Percentiles rank a stretch among this genome's conserved stretches.
Evolutionary conservation across 2,888 invertebrate species (phyloP).

Genomic region (Asteroscopus sphinx): DNA sequence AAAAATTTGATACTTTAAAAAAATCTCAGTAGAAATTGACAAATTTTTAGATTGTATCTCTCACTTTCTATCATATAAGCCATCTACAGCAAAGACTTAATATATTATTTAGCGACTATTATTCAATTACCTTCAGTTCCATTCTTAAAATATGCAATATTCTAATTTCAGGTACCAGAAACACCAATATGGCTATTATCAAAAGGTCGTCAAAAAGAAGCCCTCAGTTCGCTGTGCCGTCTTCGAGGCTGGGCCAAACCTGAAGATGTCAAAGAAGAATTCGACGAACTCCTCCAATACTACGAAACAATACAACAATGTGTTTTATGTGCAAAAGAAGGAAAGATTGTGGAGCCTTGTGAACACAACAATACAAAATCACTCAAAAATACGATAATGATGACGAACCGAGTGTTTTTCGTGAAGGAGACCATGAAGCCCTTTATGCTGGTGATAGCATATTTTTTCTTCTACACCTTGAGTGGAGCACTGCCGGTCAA

Average conservation of each 20-base stretch:
- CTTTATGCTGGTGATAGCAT: constrained; percentile 84
- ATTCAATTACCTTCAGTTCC: too few relatives aligned
- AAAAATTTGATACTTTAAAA: neutral
- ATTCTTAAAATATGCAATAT: too few relatives aligned
- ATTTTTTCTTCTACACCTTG: constrained; percentile 88
- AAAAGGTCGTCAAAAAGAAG: constrained; percentile 88
- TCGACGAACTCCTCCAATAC: constrained; percentile 83
- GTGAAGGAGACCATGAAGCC: constrained; percentile 88
- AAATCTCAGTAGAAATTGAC: neutral
- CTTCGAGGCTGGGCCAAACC: constrained; percentile 89
- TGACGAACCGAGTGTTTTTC: constrained; percentile 78
- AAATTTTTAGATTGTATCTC: too few relatives aligned
- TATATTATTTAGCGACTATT: too few relatives aligned
- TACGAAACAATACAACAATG: constrained; percentile 77
- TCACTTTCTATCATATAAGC: too few relatives aligned
- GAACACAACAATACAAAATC: constrained; percentile 69
- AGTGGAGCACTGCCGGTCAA: constrained; percentile 86
- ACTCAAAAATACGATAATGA: constrained; percentile 67
- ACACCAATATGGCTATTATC: constrained; percentile 91
- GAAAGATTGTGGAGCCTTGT: constrained; percentile 66
- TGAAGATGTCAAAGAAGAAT: constrained; percentile 86
- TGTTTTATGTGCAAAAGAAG: constrained; percentile 75
- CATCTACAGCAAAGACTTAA: too few relatives aligned
- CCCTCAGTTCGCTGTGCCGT: constrained; percentile 86
- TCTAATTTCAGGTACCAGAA: constrained; percentile 86